phyloP scores from a whole-genome alignment of 37 sponge, comb jelly and placozoan species.

The Oopsacas minuta region DNA sequence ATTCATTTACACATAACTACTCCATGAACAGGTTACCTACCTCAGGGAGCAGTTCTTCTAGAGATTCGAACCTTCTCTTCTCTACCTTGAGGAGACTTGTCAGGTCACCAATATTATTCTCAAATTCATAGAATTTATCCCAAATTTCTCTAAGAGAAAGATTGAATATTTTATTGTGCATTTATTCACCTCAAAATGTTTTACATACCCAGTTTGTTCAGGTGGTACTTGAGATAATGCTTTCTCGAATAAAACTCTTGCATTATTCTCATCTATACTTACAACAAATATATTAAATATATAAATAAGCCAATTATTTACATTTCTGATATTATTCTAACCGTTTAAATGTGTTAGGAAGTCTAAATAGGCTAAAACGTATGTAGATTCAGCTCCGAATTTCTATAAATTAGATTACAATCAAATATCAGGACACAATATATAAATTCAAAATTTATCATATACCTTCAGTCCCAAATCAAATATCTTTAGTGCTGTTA shows the following conservation, averaged over 20 bases:
- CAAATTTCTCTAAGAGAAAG: conserved; percentile 57
- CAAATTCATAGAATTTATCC: conserved; percentile 71
- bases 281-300: background rate
- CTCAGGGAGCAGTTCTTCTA: conserved; percentile 26
- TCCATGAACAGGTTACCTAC: background rate
- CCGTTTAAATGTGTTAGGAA: conserved; percentile 78
- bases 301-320: background rate
- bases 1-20: too few relatives aligned
- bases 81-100: conserved; percentile 75
- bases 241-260: conserved; percentile 80
- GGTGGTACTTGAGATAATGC: conserved; percentile 38
- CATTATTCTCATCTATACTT: conserved; percentile 82
- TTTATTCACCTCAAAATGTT: background rate
- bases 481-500: conserved; percentile 80
- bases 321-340: conserved; percentile 11
- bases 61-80: conserved; percentile 39
- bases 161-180: background rate
- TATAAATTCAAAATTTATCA: too few relatives aligned
- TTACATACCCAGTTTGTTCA: conserved; percentile 55
- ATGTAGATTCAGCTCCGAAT: conserved; percentile 55
- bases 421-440: too few relatives aligned
- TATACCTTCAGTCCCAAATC: conserved; percentile 82
- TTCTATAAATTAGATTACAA: conserved; percentile 22
- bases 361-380: conserved; percentile 62
- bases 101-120: conserved; percentile 75